Conservation (phyloP, 2,113 vertebrate species). For the Clarias gariepinus region DNA sequence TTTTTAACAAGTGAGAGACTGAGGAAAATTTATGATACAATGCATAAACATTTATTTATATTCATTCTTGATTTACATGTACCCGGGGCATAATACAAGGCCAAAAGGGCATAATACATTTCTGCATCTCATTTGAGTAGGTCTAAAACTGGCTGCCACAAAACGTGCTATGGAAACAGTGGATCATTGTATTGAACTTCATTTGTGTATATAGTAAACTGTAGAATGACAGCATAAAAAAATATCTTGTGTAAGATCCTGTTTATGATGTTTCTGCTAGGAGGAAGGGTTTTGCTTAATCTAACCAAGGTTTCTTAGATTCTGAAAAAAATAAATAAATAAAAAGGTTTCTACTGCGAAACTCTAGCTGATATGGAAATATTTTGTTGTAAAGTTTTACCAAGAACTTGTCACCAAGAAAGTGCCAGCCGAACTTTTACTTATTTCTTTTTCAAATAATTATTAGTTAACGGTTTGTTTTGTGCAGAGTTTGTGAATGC, state of each 20-base stretch:
- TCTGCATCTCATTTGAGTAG: background rate
- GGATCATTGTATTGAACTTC: background rate
- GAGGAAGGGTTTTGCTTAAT: background rate
- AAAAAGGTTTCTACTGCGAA: background rate
- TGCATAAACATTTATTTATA: background rate
- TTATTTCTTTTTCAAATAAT: background rate
- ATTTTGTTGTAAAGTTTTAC: background rate
- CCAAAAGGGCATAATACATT: background rate
- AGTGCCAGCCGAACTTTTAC: background rate
- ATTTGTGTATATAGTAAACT: background rate
- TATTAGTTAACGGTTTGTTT: background rate
- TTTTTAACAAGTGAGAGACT: background rate
- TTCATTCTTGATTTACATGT: background rate
- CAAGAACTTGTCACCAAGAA: background rate
- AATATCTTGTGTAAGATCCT: background rate
- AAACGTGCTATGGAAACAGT: background rate
- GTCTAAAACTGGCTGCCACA: background rate
- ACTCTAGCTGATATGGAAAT: background rate
- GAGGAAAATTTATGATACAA: background rate
- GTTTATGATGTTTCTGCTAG: background rate
- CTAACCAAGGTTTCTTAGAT: background rate
- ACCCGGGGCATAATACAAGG: background rate
- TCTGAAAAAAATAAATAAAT: background rate
- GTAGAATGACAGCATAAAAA: background rate
- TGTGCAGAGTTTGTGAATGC: background rate